A percentile compares a stretch with the other conserved stretches of the same genome.
phyloP scores from a whole-genome alignment of 2,113 vertebrate genomes.

The Trogon melanurus region DNA sequence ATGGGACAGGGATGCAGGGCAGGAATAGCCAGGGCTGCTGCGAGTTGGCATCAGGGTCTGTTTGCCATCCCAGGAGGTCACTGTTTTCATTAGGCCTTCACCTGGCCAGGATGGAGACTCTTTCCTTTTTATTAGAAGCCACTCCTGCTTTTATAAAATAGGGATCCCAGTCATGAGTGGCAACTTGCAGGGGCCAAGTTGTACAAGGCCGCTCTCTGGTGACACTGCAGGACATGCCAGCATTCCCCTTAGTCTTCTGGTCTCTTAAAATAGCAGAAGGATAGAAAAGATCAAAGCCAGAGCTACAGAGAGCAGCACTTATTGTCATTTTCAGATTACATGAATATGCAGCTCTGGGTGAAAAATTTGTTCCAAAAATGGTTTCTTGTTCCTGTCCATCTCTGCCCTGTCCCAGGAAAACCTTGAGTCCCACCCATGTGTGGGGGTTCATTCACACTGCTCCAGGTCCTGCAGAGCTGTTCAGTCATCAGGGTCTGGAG shows the following conservation, averaged over 20 bases:
- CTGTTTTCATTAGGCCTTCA: background rate
- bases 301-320: background rate
- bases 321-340: background rate
- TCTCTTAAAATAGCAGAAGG: background rate
- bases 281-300: slow-evolving; percentile 2
- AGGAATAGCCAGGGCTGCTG: background rate
- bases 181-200: background rate
- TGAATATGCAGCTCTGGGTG: background rate
- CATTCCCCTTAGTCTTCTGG: background rate
- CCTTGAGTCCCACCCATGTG: background rate
- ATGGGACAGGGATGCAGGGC: background rate
- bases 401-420: background rate
- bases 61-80: background rate
- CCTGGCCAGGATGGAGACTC: background rate
- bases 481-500: background rate
- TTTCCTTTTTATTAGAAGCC: background rate
- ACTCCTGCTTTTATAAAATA: background rate
- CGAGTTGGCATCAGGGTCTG: background rate
- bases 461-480: background rate
- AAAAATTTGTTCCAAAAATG: background rate
- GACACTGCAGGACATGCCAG: background rate
- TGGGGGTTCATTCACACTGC: accelerated
- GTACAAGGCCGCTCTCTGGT: background rate
- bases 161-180: background rate
- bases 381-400: background rate